Conservation (phyloP, 2,113 vertebrate species). For the Neolamprologus ventralis region DNA sequence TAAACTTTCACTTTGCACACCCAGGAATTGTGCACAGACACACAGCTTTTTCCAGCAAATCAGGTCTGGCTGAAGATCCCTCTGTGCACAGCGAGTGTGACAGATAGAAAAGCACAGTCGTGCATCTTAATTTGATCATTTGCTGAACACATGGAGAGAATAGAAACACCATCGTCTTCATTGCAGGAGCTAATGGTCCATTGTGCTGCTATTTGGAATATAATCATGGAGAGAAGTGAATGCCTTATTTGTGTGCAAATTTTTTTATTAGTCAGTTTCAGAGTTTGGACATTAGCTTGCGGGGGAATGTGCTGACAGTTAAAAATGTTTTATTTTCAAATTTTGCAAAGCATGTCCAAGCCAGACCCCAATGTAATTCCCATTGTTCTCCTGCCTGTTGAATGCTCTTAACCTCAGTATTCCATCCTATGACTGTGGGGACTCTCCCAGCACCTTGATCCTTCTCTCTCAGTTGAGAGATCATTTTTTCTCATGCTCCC, state of each 20-base stretch:
- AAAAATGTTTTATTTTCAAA: neutral
- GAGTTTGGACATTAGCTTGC: neutral
- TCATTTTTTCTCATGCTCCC: neutral
- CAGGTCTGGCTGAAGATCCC: conserved; percentile 13
- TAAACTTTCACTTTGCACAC: neutral
- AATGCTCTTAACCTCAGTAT: neutral
- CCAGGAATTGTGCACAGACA: neutral
- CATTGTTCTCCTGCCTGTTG: neutral
- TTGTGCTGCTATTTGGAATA: conserved; percentile 5
- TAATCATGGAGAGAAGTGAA: neutral
- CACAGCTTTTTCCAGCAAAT: neutral
- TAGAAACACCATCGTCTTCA: conserved; percentile 1
- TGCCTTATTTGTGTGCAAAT: neutral
- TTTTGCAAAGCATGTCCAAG: neutral
- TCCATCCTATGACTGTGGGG: neutral
- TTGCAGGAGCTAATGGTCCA: conserved; percentile 14
- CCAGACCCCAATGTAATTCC: neutral
- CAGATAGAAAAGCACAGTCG: conserved; percentile 39
- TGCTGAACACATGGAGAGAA: conserved; percentile 33
- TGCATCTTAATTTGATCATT: conserved; percentile 58
- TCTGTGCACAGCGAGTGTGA: conserved; percentile 43
- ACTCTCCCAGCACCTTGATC: neutral
- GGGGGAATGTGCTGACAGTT: neutral
- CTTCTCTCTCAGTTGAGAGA: neutral
- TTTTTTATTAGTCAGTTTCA: neutral